A percentile compares a stretch with the other conserved stretches of the same genome.
Evolutionary conservation across 2,797 vertebrate genomes (phyloP).

Genomic region (Ceryle rudis): DNA sequence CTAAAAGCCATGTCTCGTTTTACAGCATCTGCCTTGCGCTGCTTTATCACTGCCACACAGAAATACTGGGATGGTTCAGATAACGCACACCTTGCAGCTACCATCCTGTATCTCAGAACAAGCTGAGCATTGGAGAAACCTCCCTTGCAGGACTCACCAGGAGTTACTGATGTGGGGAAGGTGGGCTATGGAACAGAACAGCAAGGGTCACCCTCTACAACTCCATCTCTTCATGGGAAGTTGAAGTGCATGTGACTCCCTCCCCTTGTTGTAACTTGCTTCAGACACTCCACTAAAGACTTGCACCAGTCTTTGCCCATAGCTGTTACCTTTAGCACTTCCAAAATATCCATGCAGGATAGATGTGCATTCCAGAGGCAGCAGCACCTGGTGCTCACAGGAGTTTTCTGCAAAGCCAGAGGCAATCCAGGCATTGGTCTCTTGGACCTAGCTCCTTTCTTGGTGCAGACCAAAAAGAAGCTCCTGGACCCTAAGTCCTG

Average conservation of each 20-base stretch:
- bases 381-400: rapidly evolving
- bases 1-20: not conserved
- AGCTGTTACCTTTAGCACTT: not conserved
- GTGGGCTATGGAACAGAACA: not conserved
- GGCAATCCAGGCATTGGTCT: not conserved
- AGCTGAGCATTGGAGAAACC: not conserved
- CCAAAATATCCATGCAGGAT: not conserved
- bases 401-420: not conserved
- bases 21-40: not conserved
- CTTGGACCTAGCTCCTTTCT: not conserved
- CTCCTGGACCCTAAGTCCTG: not conserved
- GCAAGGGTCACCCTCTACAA: rapidly evolving
- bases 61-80: not conserved
- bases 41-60: not conserved
- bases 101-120: not conserved
- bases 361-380: not conserved
- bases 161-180: not conserved
- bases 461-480: not conserved
- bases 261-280: not conserved
- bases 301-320: not conserved
- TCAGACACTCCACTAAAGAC: not conserved
- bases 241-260: not conserved
- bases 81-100: not conserved
- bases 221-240: not conserved
- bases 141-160: not conserved